Evolutionary conservation across 1,140 invertebrate genomes (phyloP).

Genomic region (Aphelinus certus): DNA sequence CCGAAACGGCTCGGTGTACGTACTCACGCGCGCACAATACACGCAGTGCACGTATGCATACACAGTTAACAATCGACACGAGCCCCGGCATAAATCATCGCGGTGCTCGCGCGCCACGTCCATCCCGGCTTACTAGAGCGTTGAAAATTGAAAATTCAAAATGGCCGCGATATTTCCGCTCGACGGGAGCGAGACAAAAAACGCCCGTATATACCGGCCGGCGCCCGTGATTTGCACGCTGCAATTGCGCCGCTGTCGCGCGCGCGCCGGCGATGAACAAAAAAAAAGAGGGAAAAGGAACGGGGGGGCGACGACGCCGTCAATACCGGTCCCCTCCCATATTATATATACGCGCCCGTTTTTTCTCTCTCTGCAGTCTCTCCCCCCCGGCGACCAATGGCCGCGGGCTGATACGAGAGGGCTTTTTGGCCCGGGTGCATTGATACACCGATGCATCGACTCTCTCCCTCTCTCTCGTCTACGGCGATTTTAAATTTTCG

Average conservation of each 20-base stretch:
- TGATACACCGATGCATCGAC: too few species aligned
- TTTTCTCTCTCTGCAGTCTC: background rate
- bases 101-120: too few species aligned
- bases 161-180: constrained; percentile 67
- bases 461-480: background rate
- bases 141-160: constrained; percentile 69
- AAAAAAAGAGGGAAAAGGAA: constrained; percentile 12
- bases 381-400: too few species aligned
- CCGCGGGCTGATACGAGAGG: background rate
- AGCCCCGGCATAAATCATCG: too few species aligned
- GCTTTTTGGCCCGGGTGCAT: background rate
- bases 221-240: constrained; percentile 63
- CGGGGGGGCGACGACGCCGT: constrained; percentile 16
- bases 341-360: background rate
- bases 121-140: constrained; percentile 63
- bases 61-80: too few species aligned
- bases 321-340: constrained; percentile 10
- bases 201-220: constrained; percentile 10
- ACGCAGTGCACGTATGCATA: too few species aligned
- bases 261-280: constrained; percentile 40
- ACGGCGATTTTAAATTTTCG: too few species aligned
- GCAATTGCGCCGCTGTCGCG: constrained; percentile 58
- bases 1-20: too few species aligned
- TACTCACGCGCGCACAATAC: too few species aligned
- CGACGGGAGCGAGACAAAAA: constrained; percentile 67